phyloP scores from a whole-genome alignment of 2,113 vertebrate species.

The Scolopax mira region DNA sequence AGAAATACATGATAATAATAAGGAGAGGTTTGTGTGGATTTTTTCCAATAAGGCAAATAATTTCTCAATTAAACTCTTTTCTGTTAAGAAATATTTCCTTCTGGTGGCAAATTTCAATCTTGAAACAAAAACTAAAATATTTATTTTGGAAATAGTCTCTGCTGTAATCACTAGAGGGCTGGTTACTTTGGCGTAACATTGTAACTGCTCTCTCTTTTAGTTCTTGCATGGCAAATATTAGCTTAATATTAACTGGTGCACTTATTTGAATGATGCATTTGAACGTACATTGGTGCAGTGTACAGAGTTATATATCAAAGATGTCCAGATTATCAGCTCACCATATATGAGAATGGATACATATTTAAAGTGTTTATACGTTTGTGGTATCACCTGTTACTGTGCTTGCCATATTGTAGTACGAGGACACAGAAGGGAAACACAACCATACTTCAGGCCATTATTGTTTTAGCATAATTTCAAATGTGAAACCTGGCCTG shows the following conservation, averaged over 20 bases:
- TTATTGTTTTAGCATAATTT: background rate
- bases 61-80: background rate
- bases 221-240: background rate
- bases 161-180: background rate
- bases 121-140: background rate
- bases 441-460: background rate
- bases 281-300: background rate
- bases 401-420: background rate
- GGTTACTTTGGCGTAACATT: background rate
- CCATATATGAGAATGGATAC: accelerated
- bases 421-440: background rate
- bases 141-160: background rate
- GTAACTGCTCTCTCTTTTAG: background rate
- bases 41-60: background rate
- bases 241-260: background rate
- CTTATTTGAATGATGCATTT: background rate
- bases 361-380: background rate
- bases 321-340: background rate
- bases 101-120: background rate
- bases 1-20: background rate
- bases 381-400: background rate
- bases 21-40: background rate
- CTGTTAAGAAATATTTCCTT: background rate
- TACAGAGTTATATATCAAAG: background rate
- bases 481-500: background rate